A percentile compares a stretch with the other conserved stretches of the same genome.
These are phyloP conservation scores for Amyelois transitella DNA, from an alignment of 1,140 invertebrate species.

Conservation along the genomic window DNA sequence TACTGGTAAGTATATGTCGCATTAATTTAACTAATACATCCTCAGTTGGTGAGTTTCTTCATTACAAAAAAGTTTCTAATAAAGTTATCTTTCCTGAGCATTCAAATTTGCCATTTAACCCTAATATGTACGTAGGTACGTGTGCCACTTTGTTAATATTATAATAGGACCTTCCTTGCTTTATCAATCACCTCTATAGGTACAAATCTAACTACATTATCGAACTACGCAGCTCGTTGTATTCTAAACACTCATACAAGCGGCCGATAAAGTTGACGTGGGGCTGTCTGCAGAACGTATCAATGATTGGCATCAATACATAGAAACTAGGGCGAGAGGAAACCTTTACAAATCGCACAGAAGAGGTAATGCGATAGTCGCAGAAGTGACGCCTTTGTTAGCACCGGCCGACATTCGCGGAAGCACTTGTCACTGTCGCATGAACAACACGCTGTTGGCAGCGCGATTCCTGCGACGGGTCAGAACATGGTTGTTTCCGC, in stretches of 20 bases:
- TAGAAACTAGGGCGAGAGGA: constrained; percentile 32
- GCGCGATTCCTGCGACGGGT: not conserved
- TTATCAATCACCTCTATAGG: not conserved
- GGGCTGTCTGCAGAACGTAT: not conserved
- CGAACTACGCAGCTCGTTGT: not conserved
- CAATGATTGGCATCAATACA: not conserved
- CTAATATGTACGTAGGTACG: too few species aligned
- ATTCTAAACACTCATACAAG: not conserved
- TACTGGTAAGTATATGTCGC: too few species aligned
- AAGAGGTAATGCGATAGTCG: constrained; percentile 50
- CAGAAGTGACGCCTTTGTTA: constrained; percentile 50
- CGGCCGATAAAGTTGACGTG: not conserved
- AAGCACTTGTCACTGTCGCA: constrained; percentile 63
- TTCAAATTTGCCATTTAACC: too few species aligned
- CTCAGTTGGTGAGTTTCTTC: too few species aligned
- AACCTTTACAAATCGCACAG: constrained; percentile 58
- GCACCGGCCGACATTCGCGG: constrained; percentile 52
- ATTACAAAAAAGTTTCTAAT: too few species aligned
- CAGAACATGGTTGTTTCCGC: not conserved
- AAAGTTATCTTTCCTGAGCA: too few species aligned
- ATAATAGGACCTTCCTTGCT: too few species aligned
- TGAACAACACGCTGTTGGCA: constrained; percentile 24
- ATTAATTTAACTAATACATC: too few species aligned
- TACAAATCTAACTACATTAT: not conserved
- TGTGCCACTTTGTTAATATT: too few species aligned